Evolutionary conservation across 2,113 vertebrate genomes (phyloP).

Genomic region (Argyrosomus japonicus): DNA sequence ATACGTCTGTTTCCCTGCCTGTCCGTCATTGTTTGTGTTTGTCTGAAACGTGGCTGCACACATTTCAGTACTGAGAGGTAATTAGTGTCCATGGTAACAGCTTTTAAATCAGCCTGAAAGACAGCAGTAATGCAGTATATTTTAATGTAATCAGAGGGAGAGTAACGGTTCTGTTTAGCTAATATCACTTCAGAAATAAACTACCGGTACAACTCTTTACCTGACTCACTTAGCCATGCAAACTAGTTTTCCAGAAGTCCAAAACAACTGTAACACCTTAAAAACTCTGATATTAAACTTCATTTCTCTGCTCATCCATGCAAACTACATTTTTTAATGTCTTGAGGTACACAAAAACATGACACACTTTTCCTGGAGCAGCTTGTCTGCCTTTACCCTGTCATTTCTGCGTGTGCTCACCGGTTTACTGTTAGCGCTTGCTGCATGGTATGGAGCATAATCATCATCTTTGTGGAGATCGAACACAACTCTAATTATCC

Average conservation of each 20-base stretch:
- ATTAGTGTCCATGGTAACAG: conserved; percentile 32
- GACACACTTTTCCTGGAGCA: conserved; percentile 1
- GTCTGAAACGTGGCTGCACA: not conserved
- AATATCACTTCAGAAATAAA: not conserved
- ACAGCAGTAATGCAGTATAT: not conserved
- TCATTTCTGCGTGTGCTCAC: conserved; percentile 31
- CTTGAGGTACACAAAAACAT: conserved; percentile 5
- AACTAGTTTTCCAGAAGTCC: not conserved
- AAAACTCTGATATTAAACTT: not conserved
- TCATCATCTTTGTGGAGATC: conserved; percentile 53
- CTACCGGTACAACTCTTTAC: conserved; percentile 11
- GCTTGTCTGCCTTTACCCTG: conserved; percentile 3
- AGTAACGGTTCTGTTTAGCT: conserved; percentile 7
- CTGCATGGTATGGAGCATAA: conserved; percentile 31
- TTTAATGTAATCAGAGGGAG: conserved; percentile 35
- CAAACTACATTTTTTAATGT: conserved; percentile 3
- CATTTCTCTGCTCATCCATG: conserved; percentile 2
- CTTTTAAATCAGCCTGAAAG: conserved; percentile 15
- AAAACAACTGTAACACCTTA: not conserved
- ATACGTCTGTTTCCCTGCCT: not conserved
- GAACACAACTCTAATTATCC: conserved; percentile 69
- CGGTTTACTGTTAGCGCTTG: conserved; percentile 16
- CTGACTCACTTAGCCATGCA: not conserved
- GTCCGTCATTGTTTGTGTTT: not conserved
- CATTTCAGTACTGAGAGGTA: conserved; percentile 13